A percentile compares a stretch with the other conserved stretches of the same genome.
Conservation (phyloP, 2,113 vertebrate species). For the Chrysochloris asiatica region DNA sequence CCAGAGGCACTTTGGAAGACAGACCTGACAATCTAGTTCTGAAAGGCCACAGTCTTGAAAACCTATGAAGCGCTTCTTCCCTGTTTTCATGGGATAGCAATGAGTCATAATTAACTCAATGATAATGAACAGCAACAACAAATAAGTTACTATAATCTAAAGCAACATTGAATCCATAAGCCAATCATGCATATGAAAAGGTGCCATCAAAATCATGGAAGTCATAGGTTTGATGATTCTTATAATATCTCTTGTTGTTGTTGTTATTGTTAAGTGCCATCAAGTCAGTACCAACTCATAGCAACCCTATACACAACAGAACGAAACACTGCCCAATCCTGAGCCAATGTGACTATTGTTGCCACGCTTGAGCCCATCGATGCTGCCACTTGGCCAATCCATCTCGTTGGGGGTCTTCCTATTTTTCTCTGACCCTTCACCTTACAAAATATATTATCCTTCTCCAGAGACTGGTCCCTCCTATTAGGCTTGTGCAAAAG, state of each 20-base stretch:
- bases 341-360: too few relatives aligned
- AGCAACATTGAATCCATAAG: not conserved
- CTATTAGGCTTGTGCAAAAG: too few relatives aligned
- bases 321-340: too few relatives aligned
- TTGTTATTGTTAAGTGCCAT: too few relatives aligned
- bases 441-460: too few relatives aligned
- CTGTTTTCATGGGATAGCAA: not conserved
- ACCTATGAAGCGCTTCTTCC: not conserved
- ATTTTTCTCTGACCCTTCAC: too few relatives aligned
- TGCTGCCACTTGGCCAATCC: too few relatives aligned
- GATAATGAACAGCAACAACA: not conserved
- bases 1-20: not conserved
- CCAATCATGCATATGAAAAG: not conserved
- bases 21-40: not conserved
- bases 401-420: too few relatives aligned
- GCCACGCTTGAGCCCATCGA: too few relatives aligned
- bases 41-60: not conserved
- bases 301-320: too few relatives aligned
- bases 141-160: not conserved
- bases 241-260: not conserved
- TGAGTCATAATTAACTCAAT: not conserved
- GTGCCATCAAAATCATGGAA: not conserved
- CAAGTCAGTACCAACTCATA: too few relatives aligned
- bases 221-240: not conserved
- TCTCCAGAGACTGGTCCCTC: too few relatives aligned